These are phyloP conservation scores for Axinella damicornis DNA, from an alignment of 37 sponge, comb jelly and placozoan species.

Conservation along the genomic window DNA sequence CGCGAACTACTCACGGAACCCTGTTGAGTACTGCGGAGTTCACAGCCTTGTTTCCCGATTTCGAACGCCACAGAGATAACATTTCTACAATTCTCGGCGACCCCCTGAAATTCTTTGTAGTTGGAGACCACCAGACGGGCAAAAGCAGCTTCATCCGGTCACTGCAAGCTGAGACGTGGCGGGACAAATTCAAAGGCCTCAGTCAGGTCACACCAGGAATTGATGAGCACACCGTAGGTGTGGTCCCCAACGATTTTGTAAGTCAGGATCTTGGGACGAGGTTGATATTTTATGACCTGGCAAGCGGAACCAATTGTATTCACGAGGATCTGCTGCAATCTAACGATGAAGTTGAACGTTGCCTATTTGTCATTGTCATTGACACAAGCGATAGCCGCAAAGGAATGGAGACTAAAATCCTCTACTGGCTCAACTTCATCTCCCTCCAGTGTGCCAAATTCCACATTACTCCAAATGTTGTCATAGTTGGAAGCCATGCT, in stretches of 20 bases:
- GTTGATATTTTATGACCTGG: conserved; percentile 26
- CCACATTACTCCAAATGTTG: conserved; percentile 21
- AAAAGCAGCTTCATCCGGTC: conserved; percentile 49
- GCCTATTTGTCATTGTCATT: conserved; percentile 28
- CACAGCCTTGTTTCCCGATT: background rate
- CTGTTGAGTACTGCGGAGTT: background rate
- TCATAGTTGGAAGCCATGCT: conserved; percentile 9
- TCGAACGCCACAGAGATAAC: too few relatives aligned
- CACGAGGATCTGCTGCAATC: background rate
- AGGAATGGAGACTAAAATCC: background rate
- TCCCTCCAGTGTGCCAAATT: background rate
- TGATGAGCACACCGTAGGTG: conserved; percentile 11
- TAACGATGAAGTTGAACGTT: background rate
- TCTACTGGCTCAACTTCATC: conserved; percentile 32
- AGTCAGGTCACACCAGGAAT: background rate
- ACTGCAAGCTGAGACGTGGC: conserved; percentile 3
- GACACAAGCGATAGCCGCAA: background rate
- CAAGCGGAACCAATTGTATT: background rate
- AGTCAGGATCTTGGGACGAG: background rate
- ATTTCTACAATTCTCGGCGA: background rate
- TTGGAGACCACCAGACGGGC: conserved; percentile 24
- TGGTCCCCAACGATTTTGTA: conserved; percentile 15
- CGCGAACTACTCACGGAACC: background rate
- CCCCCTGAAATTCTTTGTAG: conserved; percentile 27
- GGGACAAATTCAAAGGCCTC: background rate